Conservation (phyloP, 2,113 vertebrate genomes). For the Andinoacara biseriatus region DNA sequence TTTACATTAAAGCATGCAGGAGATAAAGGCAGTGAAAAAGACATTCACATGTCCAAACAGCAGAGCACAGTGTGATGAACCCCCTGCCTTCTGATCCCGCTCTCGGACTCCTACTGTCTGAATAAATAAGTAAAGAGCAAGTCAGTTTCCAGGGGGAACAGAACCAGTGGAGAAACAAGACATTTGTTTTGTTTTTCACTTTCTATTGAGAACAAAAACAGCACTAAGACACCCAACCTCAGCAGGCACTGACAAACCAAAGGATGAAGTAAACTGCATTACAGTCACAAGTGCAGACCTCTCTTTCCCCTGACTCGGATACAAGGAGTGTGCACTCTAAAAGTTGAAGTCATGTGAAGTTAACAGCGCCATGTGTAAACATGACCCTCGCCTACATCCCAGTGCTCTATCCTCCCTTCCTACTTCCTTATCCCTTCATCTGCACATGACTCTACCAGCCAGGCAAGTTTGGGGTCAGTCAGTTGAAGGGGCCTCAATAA, state of each 20-base stretch:
- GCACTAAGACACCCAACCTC: not conserved
- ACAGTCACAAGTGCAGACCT: conserved; percentile 10
- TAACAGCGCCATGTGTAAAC: conserved; percentile 62
- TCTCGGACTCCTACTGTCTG: not conserved
- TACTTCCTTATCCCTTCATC: conserved; percentile 38
- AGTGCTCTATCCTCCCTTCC: conserved; percentile 42
- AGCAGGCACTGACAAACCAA: not conserved
- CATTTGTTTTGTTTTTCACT: conserved; percentile 3
- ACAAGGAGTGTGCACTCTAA: conserved; percentile 14
- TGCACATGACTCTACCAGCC: conserved; percentile 21
- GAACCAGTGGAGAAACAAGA: conserved; percentile 5
- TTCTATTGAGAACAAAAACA: conserved; percentile 26
- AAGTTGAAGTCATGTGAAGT: conserved; percentile 72
- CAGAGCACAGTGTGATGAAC: not conserved
- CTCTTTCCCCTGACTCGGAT: not conserved
- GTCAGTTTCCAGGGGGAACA: conserved; percentile 9
- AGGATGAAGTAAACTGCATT: not conserved
- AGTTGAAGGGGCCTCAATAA: conserved; percentile 30
- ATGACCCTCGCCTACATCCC: conserved; percentile 48
- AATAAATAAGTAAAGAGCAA: conserved; percentile 19
- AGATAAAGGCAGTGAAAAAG: conserved; percentile 1
- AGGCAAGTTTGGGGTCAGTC: conserved; percentile 43
- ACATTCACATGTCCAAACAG: not conserved
- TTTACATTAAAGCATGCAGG: not conserved
- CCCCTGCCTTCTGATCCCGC: not conserved